phyloP scores from a whole-genome alignment of 2,113 vertebrate genomes.

The Entelurus aequoreus region DNA sequence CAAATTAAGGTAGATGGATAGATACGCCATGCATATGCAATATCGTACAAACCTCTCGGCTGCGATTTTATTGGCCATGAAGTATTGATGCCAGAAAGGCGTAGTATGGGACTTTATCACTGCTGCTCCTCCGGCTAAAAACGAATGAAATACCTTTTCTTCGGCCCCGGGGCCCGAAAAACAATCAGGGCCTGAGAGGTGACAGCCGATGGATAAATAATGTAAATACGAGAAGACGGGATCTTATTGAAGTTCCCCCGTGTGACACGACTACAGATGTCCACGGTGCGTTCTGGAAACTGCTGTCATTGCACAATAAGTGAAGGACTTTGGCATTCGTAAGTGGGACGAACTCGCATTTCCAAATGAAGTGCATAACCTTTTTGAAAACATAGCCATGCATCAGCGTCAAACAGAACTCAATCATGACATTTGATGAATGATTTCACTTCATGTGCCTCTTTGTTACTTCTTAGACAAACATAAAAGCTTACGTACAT shows the following conservation, averaged over 20 bases:
- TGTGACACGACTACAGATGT: constrained; percentile 50
- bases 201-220: constrained; percentile 66
- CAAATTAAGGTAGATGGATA: not conserved
- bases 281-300: constrained; percentile 23
- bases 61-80: constrained; percentile 46
- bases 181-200: constrained; percentile 65
- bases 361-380: constrained; percentile 50
- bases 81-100: not conserved
- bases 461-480: too few relatives aligned
- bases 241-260: constrained; percentile 59
- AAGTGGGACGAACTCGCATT: constrained; percentile 37
- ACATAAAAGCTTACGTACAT: too few relatives aligned
- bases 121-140: constrained; percentile 49
- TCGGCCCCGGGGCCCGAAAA: constrained; percentile 55
- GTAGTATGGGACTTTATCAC: constrained; percentile 43
- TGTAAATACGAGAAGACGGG: constrained; percentile 64
- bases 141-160: constrained; percentile 57
- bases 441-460: too few relatives aligned
- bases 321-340: constrained; percentile 48
- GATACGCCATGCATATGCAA: constrained; percentile 19
- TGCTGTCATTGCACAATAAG: constrained; percentile 37
- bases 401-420: not conserved
- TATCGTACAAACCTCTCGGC: constrained; percentile 13
- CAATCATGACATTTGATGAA: too few relatives aligned
- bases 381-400: constrained; percentile 48